Evolutionary conservation across 2,888 invertebrate genomes (phyloP).

Genomic region (Drosophila vallismaia): DNA sequence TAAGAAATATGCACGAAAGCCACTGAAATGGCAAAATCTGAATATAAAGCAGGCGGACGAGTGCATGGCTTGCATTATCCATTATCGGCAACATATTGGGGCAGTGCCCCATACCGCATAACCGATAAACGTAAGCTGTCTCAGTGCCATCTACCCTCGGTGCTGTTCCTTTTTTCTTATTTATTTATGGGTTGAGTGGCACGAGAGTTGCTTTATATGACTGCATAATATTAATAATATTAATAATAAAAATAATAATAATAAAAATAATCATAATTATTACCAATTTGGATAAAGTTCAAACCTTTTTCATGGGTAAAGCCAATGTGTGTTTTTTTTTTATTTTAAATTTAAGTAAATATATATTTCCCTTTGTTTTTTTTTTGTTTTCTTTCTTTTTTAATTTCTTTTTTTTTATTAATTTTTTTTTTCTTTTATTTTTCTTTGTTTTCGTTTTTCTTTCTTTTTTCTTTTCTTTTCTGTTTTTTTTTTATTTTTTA

Average conservation of each 20-base stretch:
- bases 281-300: not conserved
- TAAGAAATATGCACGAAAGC: conserved; percentile 47
- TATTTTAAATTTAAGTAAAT: not conserved
- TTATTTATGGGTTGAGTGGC: conserved; percentile 31
- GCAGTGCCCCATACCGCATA: conserved; percentile 22
- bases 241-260: too few species aligned
- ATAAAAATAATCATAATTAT: conserved; percentile 24
- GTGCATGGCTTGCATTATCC: conserved; percentile 38
- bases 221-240: conserved; percentile 15
- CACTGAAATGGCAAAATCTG: conserved; percentile 7
- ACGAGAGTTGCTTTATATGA: conserved; percentile 19
- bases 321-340: not conserved
- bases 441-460: too few species aligned
- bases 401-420: conserved; percentile 8
- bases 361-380: not conserved
- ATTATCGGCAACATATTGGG: conserved; percentile 42
- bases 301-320: conserved; percentile 2
- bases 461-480: not conserved
- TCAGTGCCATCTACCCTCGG: not conserved
- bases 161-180: not conserved
- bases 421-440: too few species aligned
- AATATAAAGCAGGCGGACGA: not conserved
- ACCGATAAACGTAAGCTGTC: conserved; percentile 26
- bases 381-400: not conserved
- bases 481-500: conserved; percentile 4